Evolutionary conservation across 1,140 invertebrate species (phyloP).

Genomic region (Drosophila ambigua): DNA sequence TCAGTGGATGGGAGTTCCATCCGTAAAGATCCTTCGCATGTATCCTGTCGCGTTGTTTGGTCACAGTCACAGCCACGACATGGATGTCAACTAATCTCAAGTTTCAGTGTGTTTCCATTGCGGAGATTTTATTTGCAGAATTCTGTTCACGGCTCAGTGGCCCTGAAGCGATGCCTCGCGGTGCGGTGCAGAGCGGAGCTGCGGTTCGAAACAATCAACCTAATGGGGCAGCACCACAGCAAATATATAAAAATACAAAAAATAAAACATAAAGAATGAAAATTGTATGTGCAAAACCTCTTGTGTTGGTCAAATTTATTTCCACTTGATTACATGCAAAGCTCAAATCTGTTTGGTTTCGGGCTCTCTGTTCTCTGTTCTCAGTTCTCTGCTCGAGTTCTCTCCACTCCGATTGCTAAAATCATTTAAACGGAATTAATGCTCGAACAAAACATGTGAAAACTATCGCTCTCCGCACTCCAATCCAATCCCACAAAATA

Average conservation of each 20-base stretch:
- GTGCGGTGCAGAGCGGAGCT: too few species aligned
- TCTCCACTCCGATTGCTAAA: conserved; percentile 38
- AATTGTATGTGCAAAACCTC: conserved; percentile 34
- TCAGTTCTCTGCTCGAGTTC: too few species aligned
- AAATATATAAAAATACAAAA: conserved; percentile 28
- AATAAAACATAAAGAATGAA: conserved; percentile 29
- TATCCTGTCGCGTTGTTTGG: conserved; percentile 50
- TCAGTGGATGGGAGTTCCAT: conserved; percentile 13
- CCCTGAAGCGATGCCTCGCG: neutral
- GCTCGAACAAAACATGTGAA: conserved; percentile 79
- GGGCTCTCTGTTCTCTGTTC: too few species aligned
- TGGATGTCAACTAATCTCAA: conserved; percentile 36
- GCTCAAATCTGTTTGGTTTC: conserved; percentile 53
- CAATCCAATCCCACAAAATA: conserved; percentile 22
- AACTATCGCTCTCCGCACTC: conserved; percentile 57
- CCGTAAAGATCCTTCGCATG: conserved; percentile 34
- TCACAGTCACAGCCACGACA: conserved; percentile 50
- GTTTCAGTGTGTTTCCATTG: conserved; percentile 30
- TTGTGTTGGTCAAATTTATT: conserved; percentile 82
- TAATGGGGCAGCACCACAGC: conserved; percentile 59
- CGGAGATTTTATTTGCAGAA: conserved; percentile 16
- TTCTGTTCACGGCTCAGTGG: conserved; percentile 70
- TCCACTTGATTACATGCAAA: conserved; percentile 73
- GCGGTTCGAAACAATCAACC: conserved; percentile 54
- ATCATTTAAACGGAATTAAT: conserved; percentile 81